Percentiles rank a stretch among this genome's conserved stretches.
Conservation (phyloP, 2,888 invertebrate genomes). For the Macrosoma leucophasiata region DNA sequence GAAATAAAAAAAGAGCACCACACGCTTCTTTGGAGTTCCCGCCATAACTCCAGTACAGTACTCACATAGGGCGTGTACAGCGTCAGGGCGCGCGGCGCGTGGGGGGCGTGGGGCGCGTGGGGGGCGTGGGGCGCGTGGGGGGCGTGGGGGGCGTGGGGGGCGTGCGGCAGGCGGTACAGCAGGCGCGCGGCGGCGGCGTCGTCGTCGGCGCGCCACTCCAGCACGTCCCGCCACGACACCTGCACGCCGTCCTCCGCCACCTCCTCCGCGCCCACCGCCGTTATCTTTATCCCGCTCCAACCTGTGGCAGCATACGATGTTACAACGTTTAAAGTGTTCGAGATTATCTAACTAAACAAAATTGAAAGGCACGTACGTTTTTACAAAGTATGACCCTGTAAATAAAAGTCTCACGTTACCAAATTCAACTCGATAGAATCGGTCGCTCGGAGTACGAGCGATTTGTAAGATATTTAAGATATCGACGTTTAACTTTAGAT, state of each 20-base stretch:
- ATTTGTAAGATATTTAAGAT: too few species aligned
- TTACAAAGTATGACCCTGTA: too few species aligned
- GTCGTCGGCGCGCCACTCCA: conserved; percentile 92
- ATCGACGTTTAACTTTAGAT: too few species aligned
- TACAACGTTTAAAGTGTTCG: too few species aligned
- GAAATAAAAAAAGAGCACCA: too few species aligned
- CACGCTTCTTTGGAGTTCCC: too few species aligned
- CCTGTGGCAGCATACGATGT: too few species aligned
- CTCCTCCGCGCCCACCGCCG: conserved; percentile 81
- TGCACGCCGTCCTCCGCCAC: conserved; percentile 86
- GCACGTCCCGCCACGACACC: conserved; percentile 88
- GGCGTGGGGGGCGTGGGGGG: conserved; percentile 18
- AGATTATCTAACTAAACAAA: too few species aligned
- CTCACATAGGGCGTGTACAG: conserved; percentile 38
- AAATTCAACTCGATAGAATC: too few species aligned
- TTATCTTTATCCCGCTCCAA: conserved; percentile 81
- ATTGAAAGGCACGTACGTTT: too few species aligned
- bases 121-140: conserved; percentile 71
- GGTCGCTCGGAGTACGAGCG: too few species aligned
- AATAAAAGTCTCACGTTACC: too few species aligned
- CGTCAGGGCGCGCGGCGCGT: conserved; percentile 43
- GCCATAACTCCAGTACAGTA: conserved; percentile 14
- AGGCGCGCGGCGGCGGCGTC: conserved; percentile 94
- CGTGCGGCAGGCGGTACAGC: conserved; percentile 79
- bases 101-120: conserved; percentile 78